Evolutionary conservation across 2,113 vertebrate species (phyloP).

Genomic region (Peromyscus californicus): DNA sequence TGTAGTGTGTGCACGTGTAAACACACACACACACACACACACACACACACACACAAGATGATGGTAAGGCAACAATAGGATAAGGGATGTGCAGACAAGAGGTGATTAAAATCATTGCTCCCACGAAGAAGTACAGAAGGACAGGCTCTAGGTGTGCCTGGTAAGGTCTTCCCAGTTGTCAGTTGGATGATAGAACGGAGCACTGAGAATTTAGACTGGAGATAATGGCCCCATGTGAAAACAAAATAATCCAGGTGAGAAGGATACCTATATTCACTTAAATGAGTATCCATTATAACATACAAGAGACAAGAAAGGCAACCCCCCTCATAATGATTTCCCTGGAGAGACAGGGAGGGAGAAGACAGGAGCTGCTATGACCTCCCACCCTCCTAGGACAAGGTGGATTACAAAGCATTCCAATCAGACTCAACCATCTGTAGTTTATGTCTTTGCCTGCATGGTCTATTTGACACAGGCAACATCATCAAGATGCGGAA

Average conservation of each 20-base stretch:
- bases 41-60: background rate
- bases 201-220: background rate
- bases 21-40: no score
- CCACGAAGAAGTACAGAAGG: background rate
- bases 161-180: background rate
- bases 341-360: background rate
- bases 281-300: background rate
- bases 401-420: background rate
- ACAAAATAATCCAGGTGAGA: slow-evolving; percentile 20
- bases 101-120: background rate
- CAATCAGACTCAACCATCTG: no score
- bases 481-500: background rate
- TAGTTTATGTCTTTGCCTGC: background rate
- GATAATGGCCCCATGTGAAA: background rate
- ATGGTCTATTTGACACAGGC: background rate
- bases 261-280: background rate
- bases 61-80: background rate
- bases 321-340: background rate
- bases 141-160: background rate
- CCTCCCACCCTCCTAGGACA: background rate
- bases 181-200: background rate
- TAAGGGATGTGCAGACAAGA: background rate
- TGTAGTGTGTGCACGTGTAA: no score
- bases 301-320: background rate
- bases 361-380: background rate